Base-by-base conservation (phyloP, 2,797 vertebrate species). In the Anguilla marmorata region DNA sequence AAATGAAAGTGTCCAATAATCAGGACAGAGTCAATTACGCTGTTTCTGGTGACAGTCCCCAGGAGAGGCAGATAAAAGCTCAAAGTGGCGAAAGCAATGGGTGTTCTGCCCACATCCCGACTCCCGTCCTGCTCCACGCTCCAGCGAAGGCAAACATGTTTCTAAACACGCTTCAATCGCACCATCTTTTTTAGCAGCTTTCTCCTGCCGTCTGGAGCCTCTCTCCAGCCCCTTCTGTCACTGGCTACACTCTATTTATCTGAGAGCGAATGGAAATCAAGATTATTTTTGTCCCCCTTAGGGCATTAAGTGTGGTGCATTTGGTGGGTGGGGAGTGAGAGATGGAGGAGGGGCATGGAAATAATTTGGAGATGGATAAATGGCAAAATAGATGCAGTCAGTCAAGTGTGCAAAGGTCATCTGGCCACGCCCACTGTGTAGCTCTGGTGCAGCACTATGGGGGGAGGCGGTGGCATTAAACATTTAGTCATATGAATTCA, bases 1-100 rank as follows among this genome's bases (percentile, higher is more conserved):
- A 82, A 82, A 82, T 82, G 45, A 82, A 82, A 82, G 41, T 11
- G 19, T 50, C 79, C 41, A 50, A 82, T 82, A 82, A 82, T 82
- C 79, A 82, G 19, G 41, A 48, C 2, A 11, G 45, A 82, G 79
- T 82, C 79, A 82, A 82, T 82, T 50, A 50, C 79, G 45, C 16
- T 24, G 21, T 82, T 82, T 24, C 19, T 9, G 79, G 41, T 82
- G 45, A 82, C 79, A 24, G 45, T 50, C 79, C 41, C 41, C 79
- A 82, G 41, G 79, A 80, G 76, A 19, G 76, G 37, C 16, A 80
- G 76, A 80, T 80, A 80, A 80, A 80, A 76, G 37, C 30, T 41
- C 41, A 80, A 76, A 45, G 76, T 48, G 37, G 4, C 41, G 19
- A 80, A 76, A 80, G 41, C 37, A 24, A 19, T 11, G 5, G 76